Evolutionary conservation across 2,113 vertebrate species (phyloP), one percentile per base, ranked within the genome.

Genomic region (Halichoerus grypus): DNA sequence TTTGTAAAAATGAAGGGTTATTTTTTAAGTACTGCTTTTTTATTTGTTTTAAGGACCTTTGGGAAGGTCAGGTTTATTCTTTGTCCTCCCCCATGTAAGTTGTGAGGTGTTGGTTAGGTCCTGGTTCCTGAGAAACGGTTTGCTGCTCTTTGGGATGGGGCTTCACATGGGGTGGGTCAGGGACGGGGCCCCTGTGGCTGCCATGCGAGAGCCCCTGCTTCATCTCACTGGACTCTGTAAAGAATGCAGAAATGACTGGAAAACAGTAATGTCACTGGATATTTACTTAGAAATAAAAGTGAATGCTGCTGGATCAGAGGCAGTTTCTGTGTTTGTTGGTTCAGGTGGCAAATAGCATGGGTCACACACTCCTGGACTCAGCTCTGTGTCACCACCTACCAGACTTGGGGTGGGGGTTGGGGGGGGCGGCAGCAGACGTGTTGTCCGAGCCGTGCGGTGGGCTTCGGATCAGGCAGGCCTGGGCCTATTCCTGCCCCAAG

Each of bases 281-380:
- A 63, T 67, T 74, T 84, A 65, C 19, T 67, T 69, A 88, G 84
- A 57, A 96, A 96, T 89, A 96, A 97, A 98, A 26, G 10, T 14
- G 14, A 63, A 39, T 19, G 49, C 92, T 93, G 55, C 85, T 31
- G 42, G 81, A 31, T 55, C 10, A 0, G 7, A 42, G 15, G 59
- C 22, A 5, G 24, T 24, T 26, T 85, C 36, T 53, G 36, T 69
- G 39, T 92, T 33, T 59, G n/a, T 18, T 46, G 46, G 13, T 59
- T 80, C 33, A 15, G 0, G 7, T 9, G 67, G 65, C 49, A 53
- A 1, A 49, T 0, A 46, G 1, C 19, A 4, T 4, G 24, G 82
- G 55, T 4, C 24, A 3, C 2, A 5, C 0, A 1, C 31, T 36
- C 39, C 36, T 9, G 5, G 39, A 4, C 53, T 26, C 4, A 0